Percentiles rank a stretch among this genome's conserved stretches.
phyloP scores from a whole-genome alignment of 2,113 vertebrate genomes.

The Glaucidium brasilianum region DNA sequence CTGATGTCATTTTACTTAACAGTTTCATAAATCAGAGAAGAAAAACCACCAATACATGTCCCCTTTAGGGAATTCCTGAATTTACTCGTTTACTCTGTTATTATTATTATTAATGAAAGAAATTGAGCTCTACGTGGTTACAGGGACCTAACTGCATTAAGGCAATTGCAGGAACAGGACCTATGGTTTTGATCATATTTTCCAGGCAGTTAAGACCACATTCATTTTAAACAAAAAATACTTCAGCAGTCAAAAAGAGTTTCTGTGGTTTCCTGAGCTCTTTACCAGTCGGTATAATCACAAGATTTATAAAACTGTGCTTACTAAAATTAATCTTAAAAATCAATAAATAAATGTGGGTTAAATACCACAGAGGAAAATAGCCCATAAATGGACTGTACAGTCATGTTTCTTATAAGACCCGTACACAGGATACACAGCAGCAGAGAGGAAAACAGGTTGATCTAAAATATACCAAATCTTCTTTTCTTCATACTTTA shows the following conservation, averaged over 20 bases:
- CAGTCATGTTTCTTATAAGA: neutral
- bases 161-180: neutral
- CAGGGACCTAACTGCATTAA: neutral
- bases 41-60: neutral
- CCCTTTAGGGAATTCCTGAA: neutral
- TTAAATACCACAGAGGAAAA: conserved; percentile 37
- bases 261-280: conserved; percentile 33
- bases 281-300: neutral
- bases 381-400: neutral
- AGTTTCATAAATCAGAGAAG: neutral
- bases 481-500: neutral
- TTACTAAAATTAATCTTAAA: conserved; percentile 50
- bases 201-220: conserved; percentile 8
- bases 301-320: conserved; percentile 20
- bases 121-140: neutral
- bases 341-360: conserved; percentile 41
- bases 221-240: conserved; percentile 3
- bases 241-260: neutral
- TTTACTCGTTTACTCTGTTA: neutral
- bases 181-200: conserved; percentile 19
- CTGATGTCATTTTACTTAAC: neutral
- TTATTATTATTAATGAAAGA: neutral
- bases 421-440: neutral
- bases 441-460: neutral
- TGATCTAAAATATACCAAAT: neutral